phyloP scores from a whole-genome alignment of 2,113 vertebrate genomes.

The Charadrius vociferus region DNA sequence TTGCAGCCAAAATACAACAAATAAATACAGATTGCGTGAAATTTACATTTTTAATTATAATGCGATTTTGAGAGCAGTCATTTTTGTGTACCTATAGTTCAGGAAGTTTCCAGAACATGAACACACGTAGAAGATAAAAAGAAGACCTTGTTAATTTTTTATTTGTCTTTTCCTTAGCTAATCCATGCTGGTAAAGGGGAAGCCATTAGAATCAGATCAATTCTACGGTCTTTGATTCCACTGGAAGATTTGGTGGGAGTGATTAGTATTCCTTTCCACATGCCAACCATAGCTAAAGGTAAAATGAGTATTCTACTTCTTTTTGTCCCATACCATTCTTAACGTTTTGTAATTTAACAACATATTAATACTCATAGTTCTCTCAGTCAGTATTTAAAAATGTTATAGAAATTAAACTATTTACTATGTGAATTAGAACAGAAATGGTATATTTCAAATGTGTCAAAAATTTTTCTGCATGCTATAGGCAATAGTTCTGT shows the following conservation, averaged over 20 bases:
- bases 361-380: background rate
- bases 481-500: background rate
- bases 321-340: background rate
- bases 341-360: background rate
- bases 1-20: background rate
- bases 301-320: background rate
- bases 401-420: background rate
- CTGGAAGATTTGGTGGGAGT: constrained; percentile 94
- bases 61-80: background rate
- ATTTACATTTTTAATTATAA: background rate
- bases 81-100: background rate
- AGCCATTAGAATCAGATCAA: constrained; percentile 94
- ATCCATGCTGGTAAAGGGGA: constrained; percentile 96
- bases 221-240: constrained; percentile 92
- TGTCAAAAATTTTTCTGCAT: background rate
- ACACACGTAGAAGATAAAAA: background rate
- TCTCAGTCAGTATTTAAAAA: background rate
- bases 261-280: constrained; percentile 93
- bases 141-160: background rate
- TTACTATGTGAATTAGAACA: background rate
- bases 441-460: background rate
- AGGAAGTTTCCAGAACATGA: background rate
- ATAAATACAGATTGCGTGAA: background rate
- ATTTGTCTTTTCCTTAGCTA: constrained; percentile 74
- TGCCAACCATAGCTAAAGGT: constrained; percentile 94